phyloP scores from a whole-genome alignment of 2,888 invertebrate genomes.

The Morpho achilles region DNA sequence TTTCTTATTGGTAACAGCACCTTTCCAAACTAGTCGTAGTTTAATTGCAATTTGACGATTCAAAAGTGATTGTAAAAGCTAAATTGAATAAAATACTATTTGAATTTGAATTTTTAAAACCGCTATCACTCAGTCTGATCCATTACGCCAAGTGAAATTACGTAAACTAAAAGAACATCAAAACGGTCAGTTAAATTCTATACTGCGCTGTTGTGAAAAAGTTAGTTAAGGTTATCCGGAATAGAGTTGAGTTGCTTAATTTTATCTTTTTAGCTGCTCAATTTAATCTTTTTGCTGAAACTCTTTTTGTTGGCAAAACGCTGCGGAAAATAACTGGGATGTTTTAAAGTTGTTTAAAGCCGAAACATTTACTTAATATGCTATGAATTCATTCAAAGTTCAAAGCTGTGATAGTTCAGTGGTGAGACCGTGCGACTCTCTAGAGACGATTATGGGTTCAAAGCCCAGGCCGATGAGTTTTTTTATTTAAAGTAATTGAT shows the following conservation, averaged over 20 bases:
- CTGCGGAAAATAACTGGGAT: slow-evolving; percentile 17
- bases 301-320: slow-evolving; percentile 14
- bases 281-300: slow-evolving; percentile 12
- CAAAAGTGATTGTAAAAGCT: no score
- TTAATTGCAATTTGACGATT: no score
- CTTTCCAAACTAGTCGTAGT: no score
- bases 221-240: slow-evolving; percentile 18
- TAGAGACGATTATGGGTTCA: no score
- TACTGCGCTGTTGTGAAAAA: slow-evolving; percentile 15
- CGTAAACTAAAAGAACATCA: slow-evolving; percentile 11
- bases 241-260: slow-evolving; percentile 14
- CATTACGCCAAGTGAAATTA: slow-evolving; percentile 6
- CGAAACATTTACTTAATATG: not conserved
- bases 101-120: not conserved
- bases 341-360: slow-evolving; percentile 7
- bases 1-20: no score
- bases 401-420: no score
- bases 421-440: no score
- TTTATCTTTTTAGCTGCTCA: slow-evolving; percentile 12
- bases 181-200: slow-evolving; percentile 19
- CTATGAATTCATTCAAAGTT: no score
- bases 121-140: slow-evolving; percentile 3
- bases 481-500: no score
- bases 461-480: no score
- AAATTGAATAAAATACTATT: no score